phyloP scores from a whole-genome alignment of 2,888 invertebrate genomes.

The Macrosiphum euphorbiae region DNA sequence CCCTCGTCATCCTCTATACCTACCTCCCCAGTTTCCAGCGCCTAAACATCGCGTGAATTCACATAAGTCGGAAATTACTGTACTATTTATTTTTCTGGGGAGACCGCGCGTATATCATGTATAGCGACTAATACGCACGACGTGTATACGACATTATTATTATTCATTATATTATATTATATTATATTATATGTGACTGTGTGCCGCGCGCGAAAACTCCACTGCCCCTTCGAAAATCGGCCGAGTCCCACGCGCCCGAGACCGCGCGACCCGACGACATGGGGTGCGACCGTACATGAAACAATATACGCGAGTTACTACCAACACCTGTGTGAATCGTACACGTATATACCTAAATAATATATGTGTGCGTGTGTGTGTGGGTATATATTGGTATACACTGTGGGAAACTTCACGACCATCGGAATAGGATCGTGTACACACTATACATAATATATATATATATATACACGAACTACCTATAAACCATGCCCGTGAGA shows the following conservation, averaged over 20 bases:
- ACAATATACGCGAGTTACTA: slow-evolving; percentile 17
- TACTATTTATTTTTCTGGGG: neutral
- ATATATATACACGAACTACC: neutral
- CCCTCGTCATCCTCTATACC: neutral
- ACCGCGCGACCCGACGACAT: neutral
- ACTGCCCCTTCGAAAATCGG: slow-evolving; percentile 8
- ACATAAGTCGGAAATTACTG: slow-evolving; percentile 11
- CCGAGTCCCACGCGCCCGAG: slow-evolving; percentile 36
- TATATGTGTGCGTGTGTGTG: neutral
- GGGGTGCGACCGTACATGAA: neutral
- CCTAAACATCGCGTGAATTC: neutral
- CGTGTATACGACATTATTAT: neutral
- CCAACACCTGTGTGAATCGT: neutral
- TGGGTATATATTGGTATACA: neutral
- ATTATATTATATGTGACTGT: neutral
- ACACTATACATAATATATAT: too few species aligned
- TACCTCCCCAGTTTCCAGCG: neutral
- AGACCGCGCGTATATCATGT: neutral
- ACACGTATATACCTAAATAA: neutral
- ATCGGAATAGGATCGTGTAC: neutral
- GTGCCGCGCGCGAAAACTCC: neutral
- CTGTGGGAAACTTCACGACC: slow-evolving; percentile 20
- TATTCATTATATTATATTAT: neutral
- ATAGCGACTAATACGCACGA: neutral
- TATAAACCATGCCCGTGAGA: slow-evolving; percentile 1